Evolutionary conservation across 23 tunicate species (phyloP), one percentile per base, ranked within the genome.

Genomic region (Ciona savignyi): DNA sequence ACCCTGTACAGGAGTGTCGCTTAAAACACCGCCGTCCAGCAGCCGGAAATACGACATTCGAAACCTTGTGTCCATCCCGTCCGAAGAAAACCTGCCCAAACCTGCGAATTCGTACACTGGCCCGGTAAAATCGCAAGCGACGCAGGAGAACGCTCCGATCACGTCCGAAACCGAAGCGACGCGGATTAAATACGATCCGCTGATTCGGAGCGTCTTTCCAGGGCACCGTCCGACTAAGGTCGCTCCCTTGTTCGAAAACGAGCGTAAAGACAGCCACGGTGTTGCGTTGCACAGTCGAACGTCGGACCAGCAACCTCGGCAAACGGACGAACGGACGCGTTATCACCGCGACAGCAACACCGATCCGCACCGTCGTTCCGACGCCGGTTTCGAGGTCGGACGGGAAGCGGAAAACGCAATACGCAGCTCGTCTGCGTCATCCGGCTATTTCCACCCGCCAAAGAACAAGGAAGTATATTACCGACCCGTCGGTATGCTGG

Each of bases 401-500:
- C 79, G 42, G 1, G 51, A 48, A 51, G 21, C 25, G 67, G 33
- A 24, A 69, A 51, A n/a, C n/a, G n/a, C n/a, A n/a, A n/a, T n/a
- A n/a, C n/a, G 24, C 28, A 62, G 67, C 3, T 3, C 78, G 27
- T 22, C 78, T n/a, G 23, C 19, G 6, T 48, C 75, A 63, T 22
- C 4, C 62, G 62, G 21, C 21, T 21, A 51, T 21, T 51, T 51
- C 62, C 62, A 19, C 24, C 25, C 24, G 25, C 72, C 67, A 20
- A 62, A 33, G 6, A 31, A 32, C 34, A 69, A 66, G 34, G 77
- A 30, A 70, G 22, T 34, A 4, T 84, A 84, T 34, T 84, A 84
- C 61, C 77, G 89, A 64, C 89, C 89, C 61, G 30, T 33, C 25
- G 68, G 78, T 1, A 67, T 84, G 79, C 78, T 84, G 11, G 89